Evolutionary conservation across 2,113 vertebrate genomes (phyloP), one percentile per base, ranked within the genome.

Genomic region (Fregata magnificens): DNA sequence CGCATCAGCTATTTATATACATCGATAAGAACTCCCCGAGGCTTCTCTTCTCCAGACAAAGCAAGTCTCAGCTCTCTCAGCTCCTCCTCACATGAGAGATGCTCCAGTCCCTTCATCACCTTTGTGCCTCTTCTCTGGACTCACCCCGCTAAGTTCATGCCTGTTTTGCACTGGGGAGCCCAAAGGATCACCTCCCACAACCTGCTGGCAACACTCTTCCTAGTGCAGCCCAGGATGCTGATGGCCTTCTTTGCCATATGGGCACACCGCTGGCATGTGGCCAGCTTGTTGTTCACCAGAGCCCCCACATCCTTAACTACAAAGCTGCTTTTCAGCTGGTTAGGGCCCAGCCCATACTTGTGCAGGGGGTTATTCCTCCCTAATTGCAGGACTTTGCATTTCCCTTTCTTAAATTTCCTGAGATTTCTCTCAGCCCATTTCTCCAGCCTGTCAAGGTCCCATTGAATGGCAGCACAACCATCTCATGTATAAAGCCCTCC

Each of bases 241-340:
- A 11, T 34, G 55, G 18, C 31, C 5, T 0, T 2, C 52, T 49
- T 49, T 16, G 29, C 28, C 13, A 12, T 25, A 10, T 2, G 1
- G 13, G 28, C n/a, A 59, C 13, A 6, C 42, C 12, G 53, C 63
- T 40, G 53, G 44, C n/a, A 50, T 22, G 28, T 13, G 24, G 29
- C 36, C 66, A 40, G 24, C 29, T 19, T 40, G 6, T 5, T 40
- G 29, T 28, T 17, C 29, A 40, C 42, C n/a, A 40, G 16, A 47
- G 18, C 8, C 14, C 38, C 16, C 16, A 25, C 2, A 9, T 10
- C 21, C 58, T 61, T 62, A n/a, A 50, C 56, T 22, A 34, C 55
- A 83, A 71, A 42, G 36, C 36, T 72, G 36, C 56, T 44, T 83
- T 44, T 72, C 55, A 52, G 36, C 45, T 19, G 9, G 17, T 11